Percentiles rank a stretch among this genome's conserved stretches.
These are phyloP conservation scores for Drosophila picticornis DNA, from an alignment of 2,888 invertebrate species.

Conservation along the genomic window DNA sequence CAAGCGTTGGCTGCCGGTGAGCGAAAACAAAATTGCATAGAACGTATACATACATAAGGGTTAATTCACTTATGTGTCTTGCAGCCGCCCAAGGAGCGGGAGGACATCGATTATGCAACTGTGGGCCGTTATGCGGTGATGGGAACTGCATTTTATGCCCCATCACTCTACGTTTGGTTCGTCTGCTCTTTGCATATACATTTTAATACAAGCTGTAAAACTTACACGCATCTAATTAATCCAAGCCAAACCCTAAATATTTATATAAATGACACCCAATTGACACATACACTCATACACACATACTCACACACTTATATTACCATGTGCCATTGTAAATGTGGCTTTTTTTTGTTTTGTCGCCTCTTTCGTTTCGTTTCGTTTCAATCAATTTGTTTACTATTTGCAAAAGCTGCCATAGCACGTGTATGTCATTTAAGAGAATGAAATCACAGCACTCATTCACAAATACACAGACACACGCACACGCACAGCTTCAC, in stretches of 20 bases:
- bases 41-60: not conserved
- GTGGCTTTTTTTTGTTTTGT: constrained; percentile 59
- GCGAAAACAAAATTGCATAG: constrained; percentile 13
- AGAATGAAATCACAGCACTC: constrained; percentile 16
- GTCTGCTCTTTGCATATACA: constrained; percentile 48
- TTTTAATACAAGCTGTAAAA: not conserved
- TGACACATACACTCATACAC: constrained; percentile 39
- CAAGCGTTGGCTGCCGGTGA: constrained; percentile 88
- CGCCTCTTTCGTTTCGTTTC: constrained; percentile 25
- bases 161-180: constrained; percentile 88
- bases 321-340: constrained; percentile 42
- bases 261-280: constrained; percentile 27
- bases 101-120: constrained; percentile 86
- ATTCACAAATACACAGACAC: not conserved
- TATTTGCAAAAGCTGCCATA: constrained; percentile 58
- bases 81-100: constrained; percentile 65
- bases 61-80: constrained; percentile 58
- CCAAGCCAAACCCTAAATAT: not conserved
- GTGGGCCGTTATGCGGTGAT: constrained; percentile 88
- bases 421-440: constrained; percentile 66
- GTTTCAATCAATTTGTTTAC: constrained; percentile 73
- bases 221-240: constrained; percentile 9
- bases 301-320: constrained; percentile 23
- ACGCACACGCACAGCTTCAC: constrained; percentile 10
- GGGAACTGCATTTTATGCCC: constrained; percentile 88